These are phyloP conservation scores for Phasia obesa DNA, from an alignment of 2,888 invertebrate species.

Conservation along the genomic window DNA sequence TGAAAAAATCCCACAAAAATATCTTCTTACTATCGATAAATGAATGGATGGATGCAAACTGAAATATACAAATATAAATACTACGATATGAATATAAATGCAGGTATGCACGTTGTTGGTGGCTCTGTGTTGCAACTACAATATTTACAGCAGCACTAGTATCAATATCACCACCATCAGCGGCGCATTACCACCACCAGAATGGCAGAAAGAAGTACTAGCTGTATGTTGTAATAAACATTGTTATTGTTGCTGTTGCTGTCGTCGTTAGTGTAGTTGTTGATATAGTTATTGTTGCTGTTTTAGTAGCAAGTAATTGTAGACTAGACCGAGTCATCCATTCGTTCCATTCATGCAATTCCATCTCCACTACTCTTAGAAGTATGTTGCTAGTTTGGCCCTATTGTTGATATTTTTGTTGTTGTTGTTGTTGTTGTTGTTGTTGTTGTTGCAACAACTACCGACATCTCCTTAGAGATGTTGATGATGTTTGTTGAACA, in stretches of 20 bases:
- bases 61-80: conserved; percentile 22
- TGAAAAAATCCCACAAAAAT: conserved; percentile 73
- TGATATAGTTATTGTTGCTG: conserved; percentile 36
- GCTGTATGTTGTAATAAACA: conserved; percentile 22
- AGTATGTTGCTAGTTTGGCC: conserved; percentile 19
- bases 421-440: conserved; percentile 16
- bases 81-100: conserved; percentile 15
- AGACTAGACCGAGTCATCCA: conserved; percentile 69
- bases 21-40: conserved; percentile 72
- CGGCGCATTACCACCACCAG: conserved; percentile 60
- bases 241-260: conserved; percentile 21
- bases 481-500: conserved; percentile 53
- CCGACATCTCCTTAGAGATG: conserved; percentile 62
- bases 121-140: conserved; percentile 39
- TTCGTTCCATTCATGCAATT: conserved; percentile 52
- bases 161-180: conserved; percentile 30
- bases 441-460: conserved; percentile 50
- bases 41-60: conserved; percentile 66
- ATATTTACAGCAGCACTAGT: conserved; percentile 2
- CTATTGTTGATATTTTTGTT: conserved; percentile 5
- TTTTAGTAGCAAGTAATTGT: conserved; percentile 65
- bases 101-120: background rate
- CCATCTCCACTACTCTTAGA: conserved; percentile 38
- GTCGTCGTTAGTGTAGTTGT: conserved; percentile 19
- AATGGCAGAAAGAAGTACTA: conserved; percentile 45